Conservation (phyloP, 2,888 invertebrate species). For the Calameuta filiformis region DNA sequence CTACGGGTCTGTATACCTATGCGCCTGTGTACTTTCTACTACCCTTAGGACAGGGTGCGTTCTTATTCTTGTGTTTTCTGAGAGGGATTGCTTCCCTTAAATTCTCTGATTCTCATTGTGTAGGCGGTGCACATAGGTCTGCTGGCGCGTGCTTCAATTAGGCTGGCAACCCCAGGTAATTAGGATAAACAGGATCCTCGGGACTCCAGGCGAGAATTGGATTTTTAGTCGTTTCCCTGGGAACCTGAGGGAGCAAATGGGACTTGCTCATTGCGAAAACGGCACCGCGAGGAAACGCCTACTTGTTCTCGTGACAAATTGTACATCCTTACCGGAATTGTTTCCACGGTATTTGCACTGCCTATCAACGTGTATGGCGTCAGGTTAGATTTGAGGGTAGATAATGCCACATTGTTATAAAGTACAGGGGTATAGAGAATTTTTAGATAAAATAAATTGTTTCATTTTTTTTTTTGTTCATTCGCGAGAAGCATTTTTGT, state of each 20-base stretch:
- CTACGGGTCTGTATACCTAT: not conserved
- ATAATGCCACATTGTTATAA: not conserved
- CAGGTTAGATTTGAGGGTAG: not conserved
- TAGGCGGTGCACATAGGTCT: not conserved
- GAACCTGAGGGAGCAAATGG: not conserved
- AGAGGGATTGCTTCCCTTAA: not conserved
- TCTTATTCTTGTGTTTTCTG: not conserved
- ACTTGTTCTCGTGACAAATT: not conserved
- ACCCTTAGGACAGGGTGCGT: not conserved
- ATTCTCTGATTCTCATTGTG: not conserved
- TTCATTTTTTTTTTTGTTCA: not conserved
- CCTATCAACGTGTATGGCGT: not conserved
- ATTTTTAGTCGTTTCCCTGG: not conserved
- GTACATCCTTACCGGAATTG: not conserved
- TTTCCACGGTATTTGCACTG: not conserved
- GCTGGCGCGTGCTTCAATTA: not conserved
- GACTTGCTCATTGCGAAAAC: not conserved
- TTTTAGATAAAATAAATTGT: not conserved
- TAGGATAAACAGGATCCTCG: not conserved
- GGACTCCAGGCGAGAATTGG: not conserved
- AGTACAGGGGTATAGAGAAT: not conserved
- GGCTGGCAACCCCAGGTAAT: not conserved
- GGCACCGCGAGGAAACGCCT: not conserved
- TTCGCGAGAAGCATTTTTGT: not conserved
- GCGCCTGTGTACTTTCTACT: slow-evolving; percentile 11